Conservation (phyloP, 2,113 vertebrate genomes). For the Zeus faber region DNA sequence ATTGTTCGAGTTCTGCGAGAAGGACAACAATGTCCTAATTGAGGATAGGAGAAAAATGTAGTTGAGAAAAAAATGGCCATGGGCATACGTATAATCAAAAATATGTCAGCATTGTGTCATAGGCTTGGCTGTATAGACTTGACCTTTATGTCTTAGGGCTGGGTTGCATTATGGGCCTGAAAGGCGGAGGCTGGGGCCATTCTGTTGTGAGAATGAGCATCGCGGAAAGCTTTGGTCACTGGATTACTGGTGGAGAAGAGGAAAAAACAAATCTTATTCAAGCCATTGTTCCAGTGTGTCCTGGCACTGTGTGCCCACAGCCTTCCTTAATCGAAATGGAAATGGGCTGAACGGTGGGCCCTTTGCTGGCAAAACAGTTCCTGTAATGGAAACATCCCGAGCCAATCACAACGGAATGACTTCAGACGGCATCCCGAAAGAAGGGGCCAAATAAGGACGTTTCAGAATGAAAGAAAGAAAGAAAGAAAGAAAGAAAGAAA, state of each 20-base stretch:
- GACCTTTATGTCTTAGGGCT: not conserved
- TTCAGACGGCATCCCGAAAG: not conserved
- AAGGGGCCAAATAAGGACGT: not conserved
- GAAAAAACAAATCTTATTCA: conserved; percentile 16
- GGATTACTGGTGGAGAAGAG: not conserved
- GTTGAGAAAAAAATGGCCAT: not conserved
- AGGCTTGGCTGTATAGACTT: not conserved
- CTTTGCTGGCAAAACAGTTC: conserved; percentile 12
- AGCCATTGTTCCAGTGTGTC: conserved; percentile 14
- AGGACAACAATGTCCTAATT: too few species aligned
- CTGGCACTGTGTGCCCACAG: not conserved
- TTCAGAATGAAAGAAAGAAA: not conserved
- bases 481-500: not conserved
- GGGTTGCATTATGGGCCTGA: not conserved
- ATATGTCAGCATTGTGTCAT: too few species aligned
- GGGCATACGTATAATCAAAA: too few species aligned
- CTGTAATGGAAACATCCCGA: conserved; percentile 20
- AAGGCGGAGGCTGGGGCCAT: not conserved
- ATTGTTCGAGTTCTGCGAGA: conserved; percentile 14
- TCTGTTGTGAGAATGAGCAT: conserved; percentile 2
- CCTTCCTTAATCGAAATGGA: conserved; percentile 10
- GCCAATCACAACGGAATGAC: conserved; percentile 3
- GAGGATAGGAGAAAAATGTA: too few species aligned
- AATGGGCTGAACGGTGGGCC: conserved; percentile 1
- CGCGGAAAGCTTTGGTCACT: conserved; percentile 23